Conservation (phyloP, 2,888 invertebrate genomes). For the Syrphus vitripennis region DNA sequence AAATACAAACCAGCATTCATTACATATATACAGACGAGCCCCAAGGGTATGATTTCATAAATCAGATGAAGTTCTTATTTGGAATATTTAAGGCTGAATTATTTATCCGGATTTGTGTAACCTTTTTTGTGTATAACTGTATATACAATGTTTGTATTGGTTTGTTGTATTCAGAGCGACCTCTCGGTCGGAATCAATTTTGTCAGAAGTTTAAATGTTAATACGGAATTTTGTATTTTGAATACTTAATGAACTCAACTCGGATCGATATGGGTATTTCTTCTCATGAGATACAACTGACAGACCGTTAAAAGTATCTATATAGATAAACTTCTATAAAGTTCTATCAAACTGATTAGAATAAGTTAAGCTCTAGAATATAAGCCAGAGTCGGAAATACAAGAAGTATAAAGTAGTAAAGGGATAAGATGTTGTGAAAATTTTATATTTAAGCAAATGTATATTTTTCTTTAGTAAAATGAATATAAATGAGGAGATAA, state of each 20-base stretch:
- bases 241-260: slow-evolving; percentile 41
- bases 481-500: too few species aligned
- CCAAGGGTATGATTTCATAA: slow-evolving; percentile 7
- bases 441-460: too few species aligned
- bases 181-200: slow-evolving; percentile 30
- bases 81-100: slow-evolving; percentile 1
- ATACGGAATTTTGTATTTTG: slow-evolving; percentile 23
- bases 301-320: neutral
- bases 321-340: neutral
- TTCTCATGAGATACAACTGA: neutral
- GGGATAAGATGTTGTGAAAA: too few species aligned
- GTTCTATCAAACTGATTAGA: neutral
- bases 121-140: neutral
- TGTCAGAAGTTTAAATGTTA: slow-evolving; percentile 30
- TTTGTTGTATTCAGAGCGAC: neutral
- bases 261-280: neutral
- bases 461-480: too few species aligned
- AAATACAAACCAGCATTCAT: too few species aligned
- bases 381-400: too few species aligned
- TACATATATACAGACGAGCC: neutral
- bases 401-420: too few species aligned
- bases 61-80: neutral
- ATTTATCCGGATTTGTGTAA: neutral
- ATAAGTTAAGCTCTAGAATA: neutral
- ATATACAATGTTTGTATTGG: neutral